Conservation (phyloP, 2,113 vertebrate genomes). For the Aix galericulata region DNA sequence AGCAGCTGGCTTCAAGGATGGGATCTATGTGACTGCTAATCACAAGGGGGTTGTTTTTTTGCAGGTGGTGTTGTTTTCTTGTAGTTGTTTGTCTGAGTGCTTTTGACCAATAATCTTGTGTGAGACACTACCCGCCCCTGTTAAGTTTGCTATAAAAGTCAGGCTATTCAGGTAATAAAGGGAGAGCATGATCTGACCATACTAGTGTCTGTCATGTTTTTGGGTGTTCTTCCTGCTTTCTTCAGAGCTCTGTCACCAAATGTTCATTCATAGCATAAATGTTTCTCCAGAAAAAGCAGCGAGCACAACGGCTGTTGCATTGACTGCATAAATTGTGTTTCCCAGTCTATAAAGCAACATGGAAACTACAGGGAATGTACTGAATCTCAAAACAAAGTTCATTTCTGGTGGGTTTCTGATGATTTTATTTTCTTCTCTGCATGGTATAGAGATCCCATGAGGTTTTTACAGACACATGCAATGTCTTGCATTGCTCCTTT, state of each 20-base stretch:
- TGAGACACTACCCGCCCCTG: no score
- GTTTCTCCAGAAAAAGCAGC: background rate
- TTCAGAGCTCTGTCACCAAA: background rate
- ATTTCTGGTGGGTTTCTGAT: background rate
- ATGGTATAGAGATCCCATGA: background rate
- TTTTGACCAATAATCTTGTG: no score
- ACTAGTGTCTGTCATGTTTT: no score
- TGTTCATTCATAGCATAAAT: background rate
- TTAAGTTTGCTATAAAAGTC: no score
- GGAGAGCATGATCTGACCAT: no score
- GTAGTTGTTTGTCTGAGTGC: no score
- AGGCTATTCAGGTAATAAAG: no score
- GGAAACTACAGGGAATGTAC: background rate
- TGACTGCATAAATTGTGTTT: background rate
- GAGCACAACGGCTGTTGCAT: background rate
- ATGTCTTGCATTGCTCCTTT: background rate
- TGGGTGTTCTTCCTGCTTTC: background rate
- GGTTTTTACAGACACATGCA: background rate
- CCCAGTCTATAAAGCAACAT: background rate
- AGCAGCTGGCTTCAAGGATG: no score
- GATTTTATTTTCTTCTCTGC: background rate
- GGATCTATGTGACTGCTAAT: no score
- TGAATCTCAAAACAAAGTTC: background rate
- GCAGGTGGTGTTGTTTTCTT: no score
- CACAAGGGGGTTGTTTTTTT: no score